Percentiles rank a stretch among this genome's conserved stretches.
These are phyloP conservation scores for Passer montanus DNA, from an alignment of 2,113 vertebrate genomes.

Conservation along the genomic window DNA sequence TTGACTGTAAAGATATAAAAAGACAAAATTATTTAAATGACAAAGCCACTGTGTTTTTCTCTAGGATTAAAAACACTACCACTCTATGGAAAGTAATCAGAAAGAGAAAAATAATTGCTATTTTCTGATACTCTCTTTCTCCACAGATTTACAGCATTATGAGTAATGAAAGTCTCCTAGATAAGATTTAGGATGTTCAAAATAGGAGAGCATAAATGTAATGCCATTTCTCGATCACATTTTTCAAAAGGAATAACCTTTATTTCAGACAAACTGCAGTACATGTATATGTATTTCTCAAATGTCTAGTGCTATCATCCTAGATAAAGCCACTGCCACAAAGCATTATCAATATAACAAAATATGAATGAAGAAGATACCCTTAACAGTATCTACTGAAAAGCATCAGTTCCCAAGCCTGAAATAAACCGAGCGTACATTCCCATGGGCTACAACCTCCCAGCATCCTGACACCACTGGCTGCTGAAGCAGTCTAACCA, in stretches of 20 bases:
- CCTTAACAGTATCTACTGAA: not conserved
- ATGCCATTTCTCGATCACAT: rapidly evolving
- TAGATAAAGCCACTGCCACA: not conserved
- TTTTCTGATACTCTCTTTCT: not conserved
- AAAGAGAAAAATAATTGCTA: not conserved
- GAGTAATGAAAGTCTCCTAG: not conserved
- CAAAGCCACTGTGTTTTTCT: not conserved
- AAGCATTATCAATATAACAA: not conserved
- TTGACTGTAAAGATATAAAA: not conserved
- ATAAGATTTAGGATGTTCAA: not conserved
- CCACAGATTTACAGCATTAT: not conserved
- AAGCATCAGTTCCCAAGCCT: not conserved
- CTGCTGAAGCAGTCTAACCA: not conserved
- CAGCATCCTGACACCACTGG: rapidly evolving
- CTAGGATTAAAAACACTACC: not conserved
- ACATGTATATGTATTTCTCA: not conserved
- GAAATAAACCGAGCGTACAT: not conserved
- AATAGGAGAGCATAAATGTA: not conserved
- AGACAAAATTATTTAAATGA: not conserved
- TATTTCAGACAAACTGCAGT: not conserved
- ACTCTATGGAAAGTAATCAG: not conserved
- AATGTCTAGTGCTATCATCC: not conserved
- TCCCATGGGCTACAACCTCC: not conserved
- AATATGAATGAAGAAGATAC: not conserved
- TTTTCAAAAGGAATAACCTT: not conserved